Percentiles rank a stretch among this genome's conserved stretches.
Conservation (phyloP, 2,888 invertebrate genomes). For the Apantesis nais region DNA sequence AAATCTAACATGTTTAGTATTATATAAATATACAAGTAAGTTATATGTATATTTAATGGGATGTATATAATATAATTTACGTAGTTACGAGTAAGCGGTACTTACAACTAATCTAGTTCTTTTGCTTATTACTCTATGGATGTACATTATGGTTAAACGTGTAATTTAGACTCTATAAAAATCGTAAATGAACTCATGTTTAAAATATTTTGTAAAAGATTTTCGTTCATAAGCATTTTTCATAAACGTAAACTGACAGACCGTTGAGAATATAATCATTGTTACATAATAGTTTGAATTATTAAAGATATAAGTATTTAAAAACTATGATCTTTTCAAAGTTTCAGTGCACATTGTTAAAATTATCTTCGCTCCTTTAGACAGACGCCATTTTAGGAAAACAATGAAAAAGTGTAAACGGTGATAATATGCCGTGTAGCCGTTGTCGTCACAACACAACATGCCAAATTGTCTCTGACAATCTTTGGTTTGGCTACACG, state of each 20-base stretch:
- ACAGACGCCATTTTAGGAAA: neutral
- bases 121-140: neutral
- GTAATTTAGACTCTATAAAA: neutral
- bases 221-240: neutral
- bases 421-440: neutral
- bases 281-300: neutral
- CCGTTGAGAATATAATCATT: neutral
- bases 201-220: neutral
- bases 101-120: neutral
- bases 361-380: neutral
- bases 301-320: no score
- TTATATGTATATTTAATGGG: neutral
- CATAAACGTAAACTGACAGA: neutral
- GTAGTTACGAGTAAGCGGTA: neutral
- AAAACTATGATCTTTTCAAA: no score
- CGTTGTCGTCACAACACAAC: neutral
- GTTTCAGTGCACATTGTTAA: neutral
- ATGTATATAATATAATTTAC: neutral
- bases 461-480: neutral
- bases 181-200: neutral
- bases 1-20: constrained; percentile 55
- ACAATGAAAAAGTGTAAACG: neutral
- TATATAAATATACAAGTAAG: constrained; percentile 39
- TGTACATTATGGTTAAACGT: neutral
- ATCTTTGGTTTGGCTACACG: neutral